These are phyloP conservation scores for Andrena haemorrhoa DNA, from an alignment of 2,888 invertebrate genomes.

Conservation along the genomic window DNA sequence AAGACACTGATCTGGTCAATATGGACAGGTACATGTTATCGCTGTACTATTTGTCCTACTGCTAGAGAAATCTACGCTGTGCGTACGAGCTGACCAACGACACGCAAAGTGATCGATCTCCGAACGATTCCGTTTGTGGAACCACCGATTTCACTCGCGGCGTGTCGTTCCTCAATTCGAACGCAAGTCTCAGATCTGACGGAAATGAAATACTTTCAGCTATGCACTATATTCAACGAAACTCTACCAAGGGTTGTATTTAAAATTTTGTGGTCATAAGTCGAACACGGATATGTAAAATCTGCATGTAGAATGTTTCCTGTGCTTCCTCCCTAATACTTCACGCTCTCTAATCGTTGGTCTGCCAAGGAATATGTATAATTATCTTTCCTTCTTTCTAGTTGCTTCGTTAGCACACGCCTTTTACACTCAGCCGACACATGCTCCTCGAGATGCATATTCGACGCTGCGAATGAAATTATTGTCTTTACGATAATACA, in stretches of 20 bases:
- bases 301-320: slow-evolving; percentile 49
- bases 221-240: slow-evolving; percentile 55
- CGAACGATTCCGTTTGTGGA: neutral
- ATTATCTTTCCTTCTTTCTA: slow-evolving; percentile 17
- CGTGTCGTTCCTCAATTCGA: neutral
- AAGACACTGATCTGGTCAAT: slow-evolving; percentile 77
- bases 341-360: slow-evolving; percentile 49
- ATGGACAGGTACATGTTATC: slow-evolving; percentile 80
- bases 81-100: slow-evolving; percentile 17
- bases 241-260: slow-evolving; percentile 31
- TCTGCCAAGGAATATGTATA: slow-evolving; percentile 51
- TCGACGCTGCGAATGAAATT: slow-evolving; percentile 66
- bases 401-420: neutral
- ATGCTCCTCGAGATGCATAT: slow-evolving; percentile 3
- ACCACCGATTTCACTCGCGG: neutral
- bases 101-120: slow-evolving; percentile 8
- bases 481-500: slow-evolving; percentile 70
- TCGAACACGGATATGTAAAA: slow-evolving; percentile 76
- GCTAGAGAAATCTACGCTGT: slow-evolving; percentile 52
- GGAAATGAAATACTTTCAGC: slow-evolving; percentile 41
- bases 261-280: slow-evolving; percentile 63
- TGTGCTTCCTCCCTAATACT: slow-evolving; percentile 9
- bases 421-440: slow-evolving; percentile 14
- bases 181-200: slow-evolving; percentile 5
- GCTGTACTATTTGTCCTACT: slow-evolving; percentile 78